Evolutionary conservation across 2,113 vertebrate genomes (phyloP).

Genomic region (Dicerorhinus sumatrensis): DNA sequence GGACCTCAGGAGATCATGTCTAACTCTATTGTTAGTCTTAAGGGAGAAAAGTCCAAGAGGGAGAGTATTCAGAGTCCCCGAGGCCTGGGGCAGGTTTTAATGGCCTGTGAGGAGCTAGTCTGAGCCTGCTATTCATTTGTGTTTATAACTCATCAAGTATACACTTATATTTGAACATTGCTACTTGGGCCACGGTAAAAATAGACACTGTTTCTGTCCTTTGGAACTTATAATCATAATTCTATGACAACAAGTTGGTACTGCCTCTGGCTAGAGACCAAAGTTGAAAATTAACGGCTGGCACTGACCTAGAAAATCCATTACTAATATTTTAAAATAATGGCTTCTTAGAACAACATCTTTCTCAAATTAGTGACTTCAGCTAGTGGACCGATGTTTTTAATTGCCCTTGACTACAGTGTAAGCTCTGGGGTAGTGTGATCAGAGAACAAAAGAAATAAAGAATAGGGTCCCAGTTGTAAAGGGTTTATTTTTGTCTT

Average conservation of each 20-base stretch:
- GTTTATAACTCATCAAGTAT: background rate
- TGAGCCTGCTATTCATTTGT: background rate
- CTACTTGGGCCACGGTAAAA: background rate
- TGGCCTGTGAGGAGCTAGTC: background rate
- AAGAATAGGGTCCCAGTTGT: background rate
- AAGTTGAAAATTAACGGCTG: constrained; percentile 34
- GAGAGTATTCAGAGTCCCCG: accelerated
- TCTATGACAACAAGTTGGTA: constrained; percentile 32
- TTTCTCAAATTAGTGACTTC: constrained; percentile 52
- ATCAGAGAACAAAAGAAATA: background rate
- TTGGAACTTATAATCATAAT: constrained; percentile 42
- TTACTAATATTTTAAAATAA: constrained; percentile 36
- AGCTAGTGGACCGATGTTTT: background rate
- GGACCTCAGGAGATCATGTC: background rate
- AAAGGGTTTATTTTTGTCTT: background rate
- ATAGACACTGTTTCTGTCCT: background rate
- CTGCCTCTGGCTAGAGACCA: constrained; percentile 38
- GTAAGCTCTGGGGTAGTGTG: background rate
- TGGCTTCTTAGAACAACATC: background rate
- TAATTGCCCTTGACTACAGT: background rate
- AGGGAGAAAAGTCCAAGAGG: background rate
- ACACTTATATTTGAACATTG: background rate
- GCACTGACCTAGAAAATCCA: background rate
- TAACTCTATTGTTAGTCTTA: background rate
- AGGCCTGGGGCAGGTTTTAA: background rate